Evolutionary conservation across 1,140 invertebrate species (phyloP).

Genomic region (Dufourea novaeangliae): DNA sequence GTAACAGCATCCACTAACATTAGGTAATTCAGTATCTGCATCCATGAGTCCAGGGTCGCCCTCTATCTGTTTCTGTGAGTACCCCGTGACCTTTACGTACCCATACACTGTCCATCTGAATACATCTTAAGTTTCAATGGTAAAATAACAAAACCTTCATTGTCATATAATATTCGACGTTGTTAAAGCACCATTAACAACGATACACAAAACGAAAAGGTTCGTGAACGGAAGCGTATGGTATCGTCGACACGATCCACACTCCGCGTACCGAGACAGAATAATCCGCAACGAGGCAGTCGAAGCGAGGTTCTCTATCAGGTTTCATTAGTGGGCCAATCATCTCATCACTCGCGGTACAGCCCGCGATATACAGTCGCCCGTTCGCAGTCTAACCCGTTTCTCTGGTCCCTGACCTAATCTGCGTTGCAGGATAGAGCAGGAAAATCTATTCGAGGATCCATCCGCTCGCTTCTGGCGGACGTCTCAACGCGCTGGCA

Average conservation of each 20-base stretch:
- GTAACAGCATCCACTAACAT: too few species aligned
- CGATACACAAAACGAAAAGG: conserved; percentile 20
- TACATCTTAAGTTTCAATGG: too few species aligned
- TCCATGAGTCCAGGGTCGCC: too few species aligned
- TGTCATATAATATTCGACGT: too few species aligned
- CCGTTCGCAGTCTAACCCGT: conserved; percentile 66
- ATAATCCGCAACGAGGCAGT: conserved; percentile 59
- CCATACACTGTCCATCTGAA: too few species aligned
- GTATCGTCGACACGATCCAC: conserved; percentile 66
- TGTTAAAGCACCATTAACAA: too few species aligned
- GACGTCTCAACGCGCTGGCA: conserved; percentile 40
- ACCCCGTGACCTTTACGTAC: too few species aligned
- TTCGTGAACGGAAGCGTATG: conserved; percentile 63
- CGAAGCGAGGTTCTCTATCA: conserved; percentile 71
- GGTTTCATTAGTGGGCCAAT: conserved; percentile 78
- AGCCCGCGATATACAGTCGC: conserved; percentile 60
- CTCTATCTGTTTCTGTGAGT: too few species aligned
- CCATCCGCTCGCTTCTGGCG: too few species aligned
- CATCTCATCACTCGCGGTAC: conserved; percentile 74
- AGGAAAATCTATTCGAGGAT: conserved; percentile 62
- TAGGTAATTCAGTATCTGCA: too few species aligned
- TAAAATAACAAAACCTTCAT: too few species aligned
- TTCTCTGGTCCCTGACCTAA: conserved; percentile 75
- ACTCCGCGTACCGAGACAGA: conserved; percentile 64
- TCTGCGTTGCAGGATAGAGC: conserved; percentile 59